Conservation (phyloP, 1,140 invertebrate species). For the Ruditapes philippinarum region DNA sequence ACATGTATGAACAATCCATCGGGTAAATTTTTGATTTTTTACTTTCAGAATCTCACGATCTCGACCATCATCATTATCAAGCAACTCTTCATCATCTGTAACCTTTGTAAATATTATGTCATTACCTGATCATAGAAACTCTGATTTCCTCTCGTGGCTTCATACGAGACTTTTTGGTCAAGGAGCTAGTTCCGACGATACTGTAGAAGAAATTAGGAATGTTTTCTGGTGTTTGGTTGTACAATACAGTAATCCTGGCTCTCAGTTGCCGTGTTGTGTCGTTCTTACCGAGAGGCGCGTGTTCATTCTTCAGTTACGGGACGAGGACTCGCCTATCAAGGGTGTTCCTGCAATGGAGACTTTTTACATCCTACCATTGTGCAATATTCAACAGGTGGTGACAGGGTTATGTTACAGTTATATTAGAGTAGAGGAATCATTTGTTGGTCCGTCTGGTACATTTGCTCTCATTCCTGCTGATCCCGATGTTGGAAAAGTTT, state of each 20-base stretch:
- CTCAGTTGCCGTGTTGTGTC: conserved; percentile 78
- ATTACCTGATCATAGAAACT: conserved; percentile 70
- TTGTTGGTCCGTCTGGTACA: conserved; percentile 81
- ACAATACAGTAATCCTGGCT: conserved; percentile 75
- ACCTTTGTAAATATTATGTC: conserved; percentile 64
- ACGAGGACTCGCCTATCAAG: conserved; percentile 69
- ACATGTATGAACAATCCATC: too few relatives aligned
- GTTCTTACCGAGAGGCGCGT: conserved; percentile 82
- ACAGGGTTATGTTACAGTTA: conserved; percentile 81
- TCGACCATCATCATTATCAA: not conserved
- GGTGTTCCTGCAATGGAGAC: conserved; percentile 79
- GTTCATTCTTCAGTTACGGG: conserved; percentile 80
- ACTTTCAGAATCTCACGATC: conserved; percentile 19
- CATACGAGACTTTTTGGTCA: conserved; percentile 72
- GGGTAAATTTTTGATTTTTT: too few relatives aligned
- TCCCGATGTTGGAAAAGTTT: conserved; percentile 73
- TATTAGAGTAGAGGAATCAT: conserved; percentile 83
- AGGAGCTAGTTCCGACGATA: conserved; percentile 12
- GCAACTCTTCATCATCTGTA: not conserved
- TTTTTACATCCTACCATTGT: conserved; percentile 80
- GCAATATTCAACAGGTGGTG: conserved; percentile 83
- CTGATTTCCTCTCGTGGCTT: conserved; percentile 74
- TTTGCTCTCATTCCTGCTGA: conserved; percentile 81
- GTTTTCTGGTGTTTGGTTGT: conserved; percentile 83
- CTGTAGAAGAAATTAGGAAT: conserved; percentile 72